Percentiles rank a stretch among this genome's conserved stretches.
Evolutionary conservation across 2,797 vertebrate species (phyloP).

Genomic region (Eulemur mongoz): DNA sequence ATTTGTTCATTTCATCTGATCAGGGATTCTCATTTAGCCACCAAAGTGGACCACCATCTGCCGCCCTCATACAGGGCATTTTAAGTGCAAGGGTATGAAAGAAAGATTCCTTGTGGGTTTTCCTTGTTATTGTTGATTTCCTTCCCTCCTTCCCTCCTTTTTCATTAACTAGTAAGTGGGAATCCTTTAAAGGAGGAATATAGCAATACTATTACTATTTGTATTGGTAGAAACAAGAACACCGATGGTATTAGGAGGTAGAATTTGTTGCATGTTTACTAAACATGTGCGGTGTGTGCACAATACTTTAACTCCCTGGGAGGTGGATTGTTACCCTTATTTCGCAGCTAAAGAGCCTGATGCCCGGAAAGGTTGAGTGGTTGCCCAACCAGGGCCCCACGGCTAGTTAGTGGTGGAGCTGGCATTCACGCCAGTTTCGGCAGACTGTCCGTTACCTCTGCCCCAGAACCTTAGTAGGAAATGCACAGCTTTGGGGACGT

Average conservation of each 20-base stretch:
- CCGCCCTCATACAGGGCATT: neutral
- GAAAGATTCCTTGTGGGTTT: neutral
- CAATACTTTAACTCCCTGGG: neutral
- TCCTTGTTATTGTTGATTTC: neutral
- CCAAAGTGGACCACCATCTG: slow-evolving; percentile 23
- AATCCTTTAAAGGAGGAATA: neutral
- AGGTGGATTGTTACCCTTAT: neutral
- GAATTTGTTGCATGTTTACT: neutral
- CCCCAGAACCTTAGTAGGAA: neutral
- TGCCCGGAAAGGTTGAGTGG: neutral
- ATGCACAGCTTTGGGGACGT: neutral
- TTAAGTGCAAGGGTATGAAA: neutral
- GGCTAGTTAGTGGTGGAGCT: fast-evolving
- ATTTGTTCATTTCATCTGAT: slow-evolving; percentile 6
- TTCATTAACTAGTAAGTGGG: neutral
- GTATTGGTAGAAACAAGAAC: neutral
- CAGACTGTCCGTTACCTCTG: neutral
- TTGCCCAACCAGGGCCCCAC: neutral
- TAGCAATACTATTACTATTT: neutral
- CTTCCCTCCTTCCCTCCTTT: neutral
- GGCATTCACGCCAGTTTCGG: fast-evolving
- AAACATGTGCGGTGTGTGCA: fast-evolving
- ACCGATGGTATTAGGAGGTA: neutral
- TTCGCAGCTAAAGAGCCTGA: neutral
- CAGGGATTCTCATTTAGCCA: neutral